Evolutionary conservation across 2,888 invertebrate genomes (phyloP), one percentile per base, ranked within the genome.

Genomic region (Monoplex corrugatus): DNA sequence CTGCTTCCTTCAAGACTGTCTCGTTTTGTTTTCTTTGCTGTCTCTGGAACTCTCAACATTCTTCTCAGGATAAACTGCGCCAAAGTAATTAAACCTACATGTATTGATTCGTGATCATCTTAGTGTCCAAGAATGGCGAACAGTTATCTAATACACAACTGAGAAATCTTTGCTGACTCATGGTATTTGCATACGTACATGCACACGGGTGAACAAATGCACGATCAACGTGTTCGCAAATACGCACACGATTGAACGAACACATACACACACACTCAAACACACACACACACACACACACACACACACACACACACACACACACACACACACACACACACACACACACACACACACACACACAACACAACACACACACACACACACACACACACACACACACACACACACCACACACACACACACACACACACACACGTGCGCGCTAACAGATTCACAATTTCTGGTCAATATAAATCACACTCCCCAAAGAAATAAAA

Each of bases 351-450:
- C 43, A 8, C 83, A 19, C 83, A 19, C 44, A 40, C 35, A 43
- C 43, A 8, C 44, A 23, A 16, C 16, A 10, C 13, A 35, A 78
- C 78, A n/a, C 78, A 78, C 35, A n/a, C 38, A 78, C 38, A 78
- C 38, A 78, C 57, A 57, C 57, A 57, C 75, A 75, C 75, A 75
- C 75, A 75, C 75, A 75, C 75, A 75, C 75, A 75, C 75, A 75
- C n/a, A n/a, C n/a, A n/a, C n/a, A n/a, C n/a, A n/a, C n/a, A n/a
- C n/a, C n/a, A n/a, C n/a, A n/a, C n/a, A n/a, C n/a, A n/a, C n/a
- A n/a, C n/a, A n/a, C n/a, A n/a, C n/a, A n/a, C n/a, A n/a, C n/a
- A n/a, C n/a, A n/a, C n/a, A n/a, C n/a, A n/a, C n/a, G n/a, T n/a
- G n/a, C n/a, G n/a, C n/a, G n/a, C n/a, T n/a, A n/a, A n/a, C n/a